Conservation (phyloP, 2,113 vertebrate genomes). For the human (Homo sapiens) region GRCh38 chr2:60661001-60661500, state of each 20-base stretch:
- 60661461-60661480: neutral
- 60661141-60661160: neutral
- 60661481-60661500: neutral
- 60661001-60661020: neutral
- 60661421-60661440: slow-evolving; percentile 32
- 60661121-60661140: neutral
- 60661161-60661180: slow-evolving; percentile 14
- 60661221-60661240: slow-evolving; percentile 59
- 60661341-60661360: slow-evolving; percentile 49
- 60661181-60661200: slow-evolving; percentile 16
- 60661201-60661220: slow-evolving; percentile 63
- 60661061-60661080: neutral
- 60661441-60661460: neutral
- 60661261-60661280: slow-evolving; percentile 71
- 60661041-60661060: neutral
- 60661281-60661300: slow-evolving; percentile 73
- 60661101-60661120: neutral
- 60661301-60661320: slow-evolving; percentile 64
- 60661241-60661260: slow-evolving; percentile 62
- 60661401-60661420: slow-evolving; percentile 61
- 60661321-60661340: slow-evolving; percentile 63
- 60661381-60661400: slow-evolving; percentile 56
- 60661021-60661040: neutral
- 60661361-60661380: slow-evolving; percentile 13
- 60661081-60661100: neutral